phyloP scores from a whole-genome alignment of 2,888 invertebrate genomes.

The Cephalotes varians region DNA sequence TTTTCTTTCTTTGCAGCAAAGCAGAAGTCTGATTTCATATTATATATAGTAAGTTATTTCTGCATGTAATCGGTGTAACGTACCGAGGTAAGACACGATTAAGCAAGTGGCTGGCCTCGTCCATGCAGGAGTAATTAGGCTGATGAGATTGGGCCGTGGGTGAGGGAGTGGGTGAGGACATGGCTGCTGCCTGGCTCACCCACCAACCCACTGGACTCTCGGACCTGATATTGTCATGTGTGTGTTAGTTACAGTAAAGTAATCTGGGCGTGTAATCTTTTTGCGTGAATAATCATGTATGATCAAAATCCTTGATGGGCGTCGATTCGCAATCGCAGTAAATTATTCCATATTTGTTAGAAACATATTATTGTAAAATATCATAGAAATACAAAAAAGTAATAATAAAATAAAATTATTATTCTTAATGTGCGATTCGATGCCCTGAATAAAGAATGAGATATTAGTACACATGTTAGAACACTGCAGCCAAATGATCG shows the following conservation, averaged over 20 bases:
- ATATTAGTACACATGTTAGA: slow-evolving; percentile 30
- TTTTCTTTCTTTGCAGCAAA: background rate
- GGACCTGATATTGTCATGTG: slow-evolving; percentile 81
- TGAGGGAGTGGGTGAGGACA: slow-evolving; percentile 85
- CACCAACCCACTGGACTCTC: slow-evolving; percentile 85
- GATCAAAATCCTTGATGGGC: background rate
- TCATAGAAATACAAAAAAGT: background rate
- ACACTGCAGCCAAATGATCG: slow-evolving; percentile 44
- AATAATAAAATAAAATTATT: background rate
- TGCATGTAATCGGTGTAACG: slow-evolving; percentile 58
- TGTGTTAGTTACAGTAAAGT: slow-evolving; percentile 79
- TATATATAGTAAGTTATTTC: slow-evolving; percentile 54
- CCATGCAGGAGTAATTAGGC: slow-evolving; percentile 84
- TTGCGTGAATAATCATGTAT: background rate
- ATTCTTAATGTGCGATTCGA: slow-evolving; percentile 11
- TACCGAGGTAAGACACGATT: slow-evolving; percentile 84
- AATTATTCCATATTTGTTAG: background rate
- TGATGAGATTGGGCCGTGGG: slow-evolving; percentile 83
- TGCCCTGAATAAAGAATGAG: background rate
- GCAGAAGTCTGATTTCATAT: slow-evolving; percentile 1
- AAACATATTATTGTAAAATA: background rate
- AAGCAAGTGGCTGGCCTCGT: slow-evolving; percentile 85
- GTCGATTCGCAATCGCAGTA: slow-evolving; percentile 21
- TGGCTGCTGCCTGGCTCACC: slow-evolving; percentile 85
- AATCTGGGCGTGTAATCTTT: slow-evolving; percentile 23